Evolutionary conservation across 2,888 invertebrate genomes (phyloP).

Genomic region (Caradrina clavipalpis): DNA sequence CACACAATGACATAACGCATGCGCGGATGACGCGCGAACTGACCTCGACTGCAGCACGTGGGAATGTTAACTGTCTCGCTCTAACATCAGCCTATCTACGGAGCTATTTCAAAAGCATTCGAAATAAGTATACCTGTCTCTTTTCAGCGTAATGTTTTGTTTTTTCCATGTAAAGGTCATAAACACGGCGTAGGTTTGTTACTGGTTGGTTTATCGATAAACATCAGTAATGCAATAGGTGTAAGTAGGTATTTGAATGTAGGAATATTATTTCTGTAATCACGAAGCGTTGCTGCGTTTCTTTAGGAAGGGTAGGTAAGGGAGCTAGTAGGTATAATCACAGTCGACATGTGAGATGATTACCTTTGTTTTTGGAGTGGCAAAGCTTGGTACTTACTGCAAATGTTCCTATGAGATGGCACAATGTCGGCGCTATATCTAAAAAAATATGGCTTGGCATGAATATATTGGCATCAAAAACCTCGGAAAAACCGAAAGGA

Average conservation of each 20-base stretch:
- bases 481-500: too few relatives aligned
- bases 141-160: constrained; percentile 51
- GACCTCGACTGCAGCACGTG: constrained; percentile 71
- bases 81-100: constrained; percentile 48
- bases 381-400: too few relatives aligned
- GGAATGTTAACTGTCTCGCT: constrained; percentile 61
- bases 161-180: constrained; percentile 35
- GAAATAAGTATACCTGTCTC: constrained; percentile 52
- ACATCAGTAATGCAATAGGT: not conserved
- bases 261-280: not conserved
- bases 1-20: constrained; percentile 70
- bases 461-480: too few relatives aligned
- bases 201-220: constrained; percentile 1
- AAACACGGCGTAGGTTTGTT: constrained; percentile 8
- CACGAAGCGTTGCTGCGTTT: too few relatives aligned
- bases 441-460: too few relatives aligned
- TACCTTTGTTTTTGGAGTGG: too few relatives aligned
- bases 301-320: too few relatives aligned
- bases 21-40: constrained; percentile 71
- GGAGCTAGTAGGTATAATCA: too few relatives aligned
- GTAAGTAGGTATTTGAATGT: not conserved
- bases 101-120: constrained; percentile 45
- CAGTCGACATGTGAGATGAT: too few relatives aligned
- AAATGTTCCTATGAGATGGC: too few relatives aligned
- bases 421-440: too few relatives aligned